Conservation (phyloP, 2,888 invertebrate genomes). For the Nemurella pictetii region DNA sequence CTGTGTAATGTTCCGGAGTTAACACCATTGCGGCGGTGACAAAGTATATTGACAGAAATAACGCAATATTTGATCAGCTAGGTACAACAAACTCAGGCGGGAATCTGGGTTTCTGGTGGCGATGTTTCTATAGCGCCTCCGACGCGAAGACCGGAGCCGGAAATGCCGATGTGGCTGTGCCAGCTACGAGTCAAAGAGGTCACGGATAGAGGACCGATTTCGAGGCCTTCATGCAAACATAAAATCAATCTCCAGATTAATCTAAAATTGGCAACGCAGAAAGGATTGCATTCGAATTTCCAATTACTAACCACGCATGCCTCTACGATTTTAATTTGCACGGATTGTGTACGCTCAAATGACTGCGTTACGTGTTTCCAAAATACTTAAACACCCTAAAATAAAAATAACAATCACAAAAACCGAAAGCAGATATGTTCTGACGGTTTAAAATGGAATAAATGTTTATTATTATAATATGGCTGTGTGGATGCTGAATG, state of each 20-base stretch:
- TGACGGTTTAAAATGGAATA: not conserved
- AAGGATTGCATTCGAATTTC: not conserved
- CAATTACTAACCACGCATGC: not conserved
- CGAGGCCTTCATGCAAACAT: not conserved
- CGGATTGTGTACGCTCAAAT: not conserved
- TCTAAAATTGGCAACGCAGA: not conserved
- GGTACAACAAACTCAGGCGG: too few relatives aligned
- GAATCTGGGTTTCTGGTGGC: too few relatives aligned
- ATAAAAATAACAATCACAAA: not conserved
- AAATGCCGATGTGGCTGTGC: too few relatives aligned
- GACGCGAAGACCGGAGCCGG: too few relatives aligned
- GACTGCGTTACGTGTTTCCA: not conserved
- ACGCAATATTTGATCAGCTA: too few relatives aligned
- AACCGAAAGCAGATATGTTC: not conserved
- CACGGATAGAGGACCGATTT: not conserved
- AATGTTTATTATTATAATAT: not conserved
- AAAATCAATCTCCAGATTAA: not conserved
- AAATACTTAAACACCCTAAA: not conserved
- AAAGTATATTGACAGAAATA: too few relatives aligned
- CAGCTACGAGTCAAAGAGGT: not conserved
- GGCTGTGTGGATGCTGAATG: not conserved
- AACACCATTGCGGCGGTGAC: too few relatives aligned
- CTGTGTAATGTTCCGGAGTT: too few relatives aligned
- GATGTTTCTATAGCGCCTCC: too few relatives aligned
- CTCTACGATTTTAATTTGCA: conserved; percentile 15